Conservation (phyloP, 2,888 invertebrate genomes). For the Hyposoter dolosus region DNA sequence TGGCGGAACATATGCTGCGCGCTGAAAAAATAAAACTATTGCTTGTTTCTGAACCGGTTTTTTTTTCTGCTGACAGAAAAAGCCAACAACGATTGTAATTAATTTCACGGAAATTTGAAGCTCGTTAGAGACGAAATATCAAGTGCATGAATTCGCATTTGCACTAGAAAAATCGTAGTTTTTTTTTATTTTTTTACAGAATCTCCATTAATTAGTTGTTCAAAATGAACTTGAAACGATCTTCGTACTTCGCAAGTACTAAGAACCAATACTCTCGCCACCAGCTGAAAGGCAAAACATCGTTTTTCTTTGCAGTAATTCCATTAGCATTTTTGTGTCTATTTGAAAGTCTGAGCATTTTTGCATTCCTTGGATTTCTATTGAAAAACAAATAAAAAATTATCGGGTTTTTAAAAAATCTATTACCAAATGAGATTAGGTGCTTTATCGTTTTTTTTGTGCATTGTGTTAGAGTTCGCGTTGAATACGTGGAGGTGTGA, state of each 20-base stretch:
- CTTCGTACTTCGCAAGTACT: neutral
- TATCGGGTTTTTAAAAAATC: neutral
- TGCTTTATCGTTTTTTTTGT: neutral
- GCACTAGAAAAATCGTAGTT: neutral
- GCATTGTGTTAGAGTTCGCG: neutral
- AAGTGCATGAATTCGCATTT: neutral
- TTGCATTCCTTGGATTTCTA: neutral
- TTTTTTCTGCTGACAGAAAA: neutral
- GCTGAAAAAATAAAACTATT: slow-evolving; percentile 7
- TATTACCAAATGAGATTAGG: neutral
- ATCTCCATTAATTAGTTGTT: neutral
- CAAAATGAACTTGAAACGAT: neutral
- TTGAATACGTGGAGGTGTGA: slow-evolving; percentile 25
- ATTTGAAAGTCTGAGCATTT: neutral
- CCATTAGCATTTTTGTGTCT: neutral
- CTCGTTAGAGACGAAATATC: neutral
- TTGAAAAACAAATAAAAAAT: neutral
- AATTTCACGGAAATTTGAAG: neutral
- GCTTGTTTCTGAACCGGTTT: slow-evolving; percentile 4
- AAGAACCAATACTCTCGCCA: neutral
- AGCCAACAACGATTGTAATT: neutral
- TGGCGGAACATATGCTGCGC: slow-evolving; percentile 1
- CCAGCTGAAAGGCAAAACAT: neutral
- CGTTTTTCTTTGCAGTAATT: neutral
- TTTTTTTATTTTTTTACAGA: neutral